A percentile compares a stretch with the other conserved stretches of the same genome.
These are phyloP conservation scores for Ophioninae sp. DNA, from an alignment of 2,888 invertebrate genomes.

Conservation along the genomic window DNA sequence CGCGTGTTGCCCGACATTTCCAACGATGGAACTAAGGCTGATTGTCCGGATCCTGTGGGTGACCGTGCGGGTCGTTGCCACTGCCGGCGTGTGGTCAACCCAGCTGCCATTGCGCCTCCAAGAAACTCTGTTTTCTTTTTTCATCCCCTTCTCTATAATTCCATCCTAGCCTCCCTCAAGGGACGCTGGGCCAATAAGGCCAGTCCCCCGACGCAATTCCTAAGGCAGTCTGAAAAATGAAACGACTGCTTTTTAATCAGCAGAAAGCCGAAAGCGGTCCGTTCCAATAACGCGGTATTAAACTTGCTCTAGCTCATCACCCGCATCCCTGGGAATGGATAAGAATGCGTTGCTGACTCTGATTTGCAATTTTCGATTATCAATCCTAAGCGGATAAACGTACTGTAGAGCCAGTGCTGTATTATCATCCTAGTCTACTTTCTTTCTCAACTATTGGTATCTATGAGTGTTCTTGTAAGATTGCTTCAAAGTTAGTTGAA, in stretches of 20 bases:
- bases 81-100: constrained; percentile 41
- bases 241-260: constrained; percentile 12
- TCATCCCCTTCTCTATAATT: constrained; percentile 35
- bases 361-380: not conserved
- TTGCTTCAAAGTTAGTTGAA: no score
- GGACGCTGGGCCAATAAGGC: constrained; percentile 7
- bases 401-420: no score
- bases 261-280: not conserved
- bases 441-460: no score
- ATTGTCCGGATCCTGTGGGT: constrained; percentile 48
- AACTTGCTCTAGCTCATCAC: not conserved
- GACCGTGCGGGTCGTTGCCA: constrained; percentile 49
- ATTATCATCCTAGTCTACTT: no score
- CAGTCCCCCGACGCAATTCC: not conserved
- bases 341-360: not conserved
- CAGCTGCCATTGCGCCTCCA: constrained; percentile 38
- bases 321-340: not conserved
- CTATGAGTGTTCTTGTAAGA: no score
- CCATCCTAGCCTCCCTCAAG: constrained; percentile 21
- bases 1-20: constrained; percentile 51
- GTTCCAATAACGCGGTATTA: not conserved
- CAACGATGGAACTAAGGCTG: constrained; percentile 55
- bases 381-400: not conserved
- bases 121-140: constrained; percentile 37
- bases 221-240: constrained; percentile 26